Evolutionary conservation across 1,140 invertebrate species (phyloP).

Genomic region (Coenobita brevimanus): DNA sequence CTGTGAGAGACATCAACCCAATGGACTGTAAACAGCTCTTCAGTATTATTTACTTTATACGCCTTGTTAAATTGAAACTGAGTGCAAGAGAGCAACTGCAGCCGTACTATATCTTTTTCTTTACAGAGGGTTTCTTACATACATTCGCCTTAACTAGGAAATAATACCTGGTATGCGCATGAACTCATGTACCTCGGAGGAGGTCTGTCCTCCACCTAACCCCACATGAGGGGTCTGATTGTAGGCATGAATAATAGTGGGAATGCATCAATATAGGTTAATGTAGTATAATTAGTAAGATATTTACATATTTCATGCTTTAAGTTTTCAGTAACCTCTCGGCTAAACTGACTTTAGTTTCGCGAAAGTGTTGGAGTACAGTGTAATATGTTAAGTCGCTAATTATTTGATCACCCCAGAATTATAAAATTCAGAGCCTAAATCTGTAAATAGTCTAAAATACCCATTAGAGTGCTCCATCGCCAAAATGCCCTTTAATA

Average conservation of each 20-base stretch:
- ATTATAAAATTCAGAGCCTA: slow-evolving; percentile 12
- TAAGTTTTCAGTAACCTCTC: slow-evolving; percentile 7
- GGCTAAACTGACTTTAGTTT: slow-evolving; percentile 19
- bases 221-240: no score
- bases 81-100: not conserved
- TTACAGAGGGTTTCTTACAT: slow-evolving; percentile 7
- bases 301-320: slow-evolving; percentile 26
- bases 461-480: not conserved
- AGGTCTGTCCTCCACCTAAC: not conserved
- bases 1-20: not conserved
- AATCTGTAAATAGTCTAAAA: slow-evolving; percentile 16
- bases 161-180: not conserved
- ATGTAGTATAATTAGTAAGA: not conserved
- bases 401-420: not conserved
- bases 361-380: slow-evolving; percentile 17
- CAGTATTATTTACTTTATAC: slow-evolving; percentile 9
- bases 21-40: not conserved
- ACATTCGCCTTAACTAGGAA: not conserved
- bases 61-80: not conserved
- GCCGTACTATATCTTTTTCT: not conserved
- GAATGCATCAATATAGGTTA: slow-evolving; percentile 21
- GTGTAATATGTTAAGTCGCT: not conserved
- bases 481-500: not conserved
- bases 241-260: not conserved
- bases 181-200: not conserved